Evolutionary conservation across 1,140 invertebrate genomes (phyloP), one percentile per base, ranked within the genome.

Genomic region (Saccostrea echinata): DNA sequence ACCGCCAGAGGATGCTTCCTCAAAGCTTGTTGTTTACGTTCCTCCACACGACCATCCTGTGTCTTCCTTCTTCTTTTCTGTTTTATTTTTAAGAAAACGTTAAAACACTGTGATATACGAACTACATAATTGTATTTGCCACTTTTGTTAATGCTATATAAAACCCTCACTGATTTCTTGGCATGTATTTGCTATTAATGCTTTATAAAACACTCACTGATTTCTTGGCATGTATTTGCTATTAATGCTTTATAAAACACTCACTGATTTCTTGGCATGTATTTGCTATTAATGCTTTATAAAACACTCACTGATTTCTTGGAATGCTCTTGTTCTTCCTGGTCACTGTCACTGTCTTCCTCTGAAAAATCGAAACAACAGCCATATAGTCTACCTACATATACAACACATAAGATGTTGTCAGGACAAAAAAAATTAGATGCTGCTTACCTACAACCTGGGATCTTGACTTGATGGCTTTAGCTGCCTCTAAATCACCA

Each of bases 401-500:
- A 4, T 57, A 57, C 55, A 18, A 18, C 55, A 43, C 6, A 57
- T 57, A 57, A 52, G 12, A 4, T 8, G 52, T 12, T 52, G 6
- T 52, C 52, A n/a, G 4, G 4, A 21, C 4, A 21, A 61, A 61
- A 21, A 0, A 61, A 3, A 21, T 21, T 21, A 4, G 27, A 76
- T 33, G 16, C 13, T 52, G 43, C 81, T 51, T n/a, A 95, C 94
- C 94, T 84, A 92, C 84, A 24, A 93, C 91, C 84, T 88, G 87
- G 6, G 89, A 80, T 27, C 89, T 85, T 3, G 90, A 76, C 43
- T 86, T 88, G 52, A 91, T 51, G 12, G 91, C 87, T 91, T 96
- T 96, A 3, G 97, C 97, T 92, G 97, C 97, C 93, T 98, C 97
- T 91, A 97, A 96, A 93, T 97, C 97, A 27, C 98, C 98, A 91